These are phyloP conservation scores for Argynnis bischoffii DNA, from an alignment of 2,888 invertebrate genomes.

Conservation along the genomic window DNA sequence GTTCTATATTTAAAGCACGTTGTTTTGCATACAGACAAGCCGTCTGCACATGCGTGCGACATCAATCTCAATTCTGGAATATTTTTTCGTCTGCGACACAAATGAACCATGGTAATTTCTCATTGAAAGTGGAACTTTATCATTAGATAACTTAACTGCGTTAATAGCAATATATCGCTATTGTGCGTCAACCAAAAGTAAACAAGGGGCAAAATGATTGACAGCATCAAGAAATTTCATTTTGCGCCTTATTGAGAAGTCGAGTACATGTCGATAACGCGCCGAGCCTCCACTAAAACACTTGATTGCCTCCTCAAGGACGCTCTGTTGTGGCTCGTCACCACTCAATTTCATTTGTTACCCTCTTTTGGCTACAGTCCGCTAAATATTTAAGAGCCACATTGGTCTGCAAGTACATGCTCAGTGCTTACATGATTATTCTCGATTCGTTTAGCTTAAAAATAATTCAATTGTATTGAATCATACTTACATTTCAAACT, in stretches of 20 bases:
- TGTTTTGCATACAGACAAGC: constrained; percentile 79
- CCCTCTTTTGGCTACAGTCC: constrained; percentile 49
- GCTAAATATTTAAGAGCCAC: constrained; percentile 52
- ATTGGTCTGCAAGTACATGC: constrained; percentile 15
- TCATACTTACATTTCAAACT: too few relatives aligned
- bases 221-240: constrained; percentile 79
- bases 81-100: constrained; percentile 73
- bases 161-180: neutral
- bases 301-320: constrained; percentile 63
- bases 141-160: neutral
- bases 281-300: constrained; percentile 55
- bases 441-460: neutral
- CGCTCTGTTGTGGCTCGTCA: constrained; percentile 64
- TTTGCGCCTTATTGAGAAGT: constrained; percentile 80
- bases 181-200: neutral
- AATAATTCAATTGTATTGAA: too few relatives aligned
- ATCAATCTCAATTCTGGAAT: constrained; percentile 82
- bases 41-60: constrained; percentile 81
- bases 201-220: constrained; percentile 78
- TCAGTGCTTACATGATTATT: constrained; percentile 7
- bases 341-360: constrained; percentile 73
- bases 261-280: constrained; percentile 68
- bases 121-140: constrained; percentile 17
- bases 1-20: constrained; percentile 78
- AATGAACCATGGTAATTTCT: constrained; percentile 28